Evolutionary conservation across 2,888 invertebrate species (phyloP).

Genomic region (Ophioninae sp.): DNA sequence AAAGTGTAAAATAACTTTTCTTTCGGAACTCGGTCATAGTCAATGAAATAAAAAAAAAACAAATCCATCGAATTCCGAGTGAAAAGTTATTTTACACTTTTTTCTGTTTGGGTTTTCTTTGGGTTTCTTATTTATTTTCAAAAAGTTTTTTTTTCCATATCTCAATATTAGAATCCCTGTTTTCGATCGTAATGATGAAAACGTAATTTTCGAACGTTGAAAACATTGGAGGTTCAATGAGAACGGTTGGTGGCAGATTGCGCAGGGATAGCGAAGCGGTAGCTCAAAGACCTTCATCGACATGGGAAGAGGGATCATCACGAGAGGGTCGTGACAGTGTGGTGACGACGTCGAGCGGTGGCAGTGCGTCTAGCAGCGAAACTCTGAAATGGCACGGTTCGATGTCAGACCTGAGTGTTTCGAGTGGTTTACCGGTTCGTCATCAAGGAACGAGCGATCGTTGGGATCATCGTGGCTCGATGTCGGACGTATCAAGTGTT

Average conservation of each 20-base stretch:
- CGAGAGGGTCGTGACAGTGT: constrained; percentile 84
- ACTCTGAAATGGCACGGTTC: constrained; percentile 89
- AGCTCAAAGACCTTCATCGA: constrained; percentile 78
- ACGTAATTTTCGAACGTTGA: neutral
- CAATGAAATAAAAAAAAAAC: too few species aligned
- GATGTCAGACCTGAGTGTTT: constrained; percentile 82
- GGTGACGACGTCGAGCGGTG: constrained; percentile 84
- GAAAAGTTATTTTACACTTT: too few species aligned
- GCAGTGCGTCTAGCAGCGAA: constrained; percentile 87
- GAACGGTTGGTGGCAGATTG: constrained; percentile 75
- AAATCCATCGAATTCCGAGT: too few species aligned
- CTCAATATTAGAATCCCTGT: too few species aligned
- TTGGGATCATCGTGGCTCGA: constrained; percentile 74
- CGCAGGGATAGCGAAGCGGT: constrained; percentile 85
- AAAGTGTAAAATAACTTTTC: too few species aligned
- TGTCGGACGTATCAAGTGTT: constrained; percentile 78
- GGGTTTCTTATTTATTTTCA: too few species aligned
- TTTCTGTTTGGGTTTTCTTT: too few species aligned
- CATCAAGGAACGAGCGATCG: constrained; percentile 53
- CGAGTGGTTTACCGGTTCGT: constrained; percentile 76
- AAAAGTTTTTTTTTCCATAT: too few species aligned
- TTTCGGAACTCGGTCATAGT: too few species aligned
- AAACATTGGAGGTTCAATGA: neutral
- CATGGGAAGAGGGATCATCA: constrained; percentile 81
- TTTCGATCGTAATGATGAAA: neutral